Base-by-base conservation (phyloP, 2,797 vertebrate genomes). In the Melanotaenia trifasciata region DNA sequence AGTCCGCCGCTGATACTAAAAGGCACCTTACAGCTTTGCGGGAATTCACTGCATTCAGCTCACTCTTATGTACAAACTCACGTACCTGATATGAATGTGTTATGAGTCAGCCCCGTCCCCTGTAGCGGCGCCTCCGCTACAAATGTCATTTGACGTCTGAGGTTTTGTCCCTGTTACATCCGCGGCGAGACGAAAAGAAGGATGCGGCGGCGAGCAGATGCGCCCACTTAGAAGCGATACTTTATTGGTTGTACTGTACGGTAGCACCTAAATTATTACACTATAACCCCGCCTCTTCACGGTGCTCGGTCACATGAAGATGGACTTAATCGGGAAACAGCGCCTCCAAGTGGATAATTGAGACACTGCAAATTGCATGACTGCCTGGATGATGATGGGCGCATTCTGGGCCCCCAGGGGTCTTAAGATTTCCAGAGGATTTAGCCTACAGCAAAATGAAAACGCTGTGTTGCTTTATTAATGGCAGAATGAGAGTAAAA, bases 281-380 rank as follows among this genome's bases (percentile, higher is more conserved):
- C 80, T 77, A 43, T 90, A 90, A 89, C 92, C 88, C 93, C 94
- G 91, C 94, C 94, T 89, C 89, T 87, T 16, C 54, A 67, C 74
- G 59, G 65, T 58, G 51, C 28, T 63, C 22, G 69, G 89, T 93
- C 92, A 94, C 91, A 92, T 93, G 91, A 69, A 87, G 43, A 4
- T 57, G 36, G 58, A 56, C 74, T 70, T 1, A 20, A 33, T 69
- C 30, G 67, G 58, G 78, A 76, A 14, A 64, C 68, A 86, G 90
- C 90, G 87, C 89, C 92, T 0, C 72, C 76, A 4, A 4, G 74
- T 76, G 92, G 87, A 78, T n/a, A 53, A 74, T 73, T 51, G 28
- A 5, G 35, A 16, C 33, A 79, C 6, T 7, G 24, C 43, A 36
- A 14, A 13, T 11, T 47, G 20, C 36, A 11, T 4, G 53, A 58